Evolutionary conservation across 2,888 invertebrate species (phyloP).

Genomic region (Ellobium chinense): DNA sequence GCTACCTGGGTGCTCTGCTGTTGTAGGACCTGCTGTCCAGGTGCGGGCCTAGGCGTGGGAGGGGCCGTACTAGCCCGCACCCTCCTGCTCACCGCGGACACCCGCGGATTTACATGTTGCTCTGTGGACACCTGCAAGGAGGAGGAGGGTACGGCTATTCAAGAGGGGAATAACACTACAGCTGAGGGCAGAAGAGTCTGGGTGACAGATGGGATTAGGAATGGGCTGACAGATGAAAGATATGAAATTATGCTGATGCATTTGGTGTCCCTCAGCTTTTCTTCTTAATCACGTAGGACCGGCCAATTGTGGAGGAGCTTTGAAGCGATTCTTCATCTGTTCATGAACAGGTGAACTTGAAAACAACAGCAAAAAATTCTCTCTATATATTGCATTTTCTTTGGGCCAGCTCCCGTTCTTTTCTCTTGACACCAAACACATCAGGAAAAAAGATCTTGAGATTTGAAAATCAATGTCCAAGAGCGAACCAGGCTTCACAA

Average conservation of each 20-base stretch:
- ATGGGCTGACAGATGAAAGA: neutral
- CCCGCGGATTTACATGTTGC: slow-evolving; percentile 63
- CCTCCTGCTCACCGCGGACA: slow-evolving; percentile 65
- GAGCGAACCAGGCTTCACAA: too few relatives aligned
- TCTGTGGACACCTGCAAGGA: slow-evolving; percentile 68
- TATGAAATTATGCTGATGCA: neutral
- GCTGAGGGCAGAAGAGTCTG: neutral
- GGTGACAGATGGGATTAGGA: neutral
- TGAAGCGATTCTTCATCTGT: too few relatives aligned
- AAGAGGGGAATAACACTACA: slow-evolving; percentile 2
- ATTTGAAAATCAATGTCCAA: too few relatives aligned
- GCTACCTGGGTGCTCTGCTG: slow-evolving; percentile 41
- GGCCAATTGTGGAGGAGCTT: too few relatives aligned
- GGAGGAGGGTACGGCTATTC: slow-evolving; percentile 33
- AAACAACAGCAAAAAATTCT: too few relatives aligned
- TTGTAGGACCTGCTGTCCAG: slow-evolving; percentile 37
- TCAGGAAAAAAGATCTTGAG: too few relatives aligned
- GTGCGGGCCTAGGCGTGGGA: slow-evolving; percentile 44
- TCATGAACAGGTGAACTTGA: too few relatives aligned
- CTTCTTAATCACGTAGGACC: too few relatives aligned
- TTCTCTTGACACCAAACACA: too few relatives aligned
- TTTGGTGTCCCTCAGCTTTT: too few relatives aligned
- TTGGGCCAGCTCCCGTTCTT: too few relatives aligned
- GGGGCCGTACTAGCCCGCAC: slow-evolving; percentile 49
- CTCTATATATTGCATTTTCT: too few relatives aligned